Conservation (phyloP, 2,113 vertebrate genomes). For the Euleptes europaea region DNA sequence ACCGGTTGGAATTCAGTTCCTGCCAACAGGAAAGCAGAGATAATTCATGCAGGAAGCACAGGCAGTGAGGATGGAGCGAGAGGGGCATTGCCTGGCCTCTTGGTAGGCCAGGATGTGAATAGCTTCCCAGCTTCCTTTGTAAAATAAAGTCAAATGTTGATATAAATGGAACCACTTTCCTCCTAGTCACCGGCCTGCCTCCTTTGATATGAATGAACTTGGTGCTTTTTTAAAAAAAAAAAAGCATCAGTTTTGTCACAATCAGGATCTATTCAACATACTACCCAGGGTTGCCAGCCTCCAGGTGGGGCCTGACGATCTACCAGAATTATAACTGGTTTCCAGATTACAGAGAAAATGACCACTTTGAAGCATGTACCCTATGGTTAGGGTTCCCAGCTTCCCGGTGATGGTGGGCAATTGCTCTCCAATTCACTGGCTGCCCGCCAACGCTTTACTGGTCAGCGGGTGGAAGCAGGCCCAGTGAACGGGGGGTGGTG, state of each 20-base stretch:
- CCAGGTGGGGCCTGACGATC: no score
- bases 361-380: no score
- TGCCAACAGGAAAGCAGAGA: slow-evolving; percentile 47
- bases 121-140: slow-evolving; percentile 18
- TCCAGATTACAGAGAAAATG: no score
- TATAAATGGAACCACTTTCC: slow-evolving; percentile 44
- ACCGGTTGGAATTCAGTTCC: slow-evolving; percentile 55
- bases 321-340: no score
- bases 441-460: no score
- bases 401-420: no score
- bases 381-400: no score
- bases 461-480: no score
- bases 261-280: neutral
- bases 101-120: neutral
- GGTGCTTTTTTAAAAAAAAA: neutral
- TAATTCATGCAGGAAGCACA: slow-evolving; percentile 58
- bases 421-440: no score
- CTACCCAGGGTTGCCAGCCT: neutral
- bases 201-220: neutral
- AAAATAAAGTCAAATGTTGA: slow-evolving; percentile 42
- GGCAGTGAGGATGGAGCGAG: slow-evolving; percentile 12
- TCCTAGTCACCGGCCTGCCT: neutral
- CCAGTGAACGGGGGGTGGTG: no score
- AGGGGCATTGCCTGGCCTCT: neutral
- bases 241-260: neutral